Percentiles rank a stretch among this genome's conserved stretches.
These are phyloP conservation scores for Antrozous pallidus DNA, from an alignment of 2,797 vertebrate genomes.

Conservation along the genomic window DNA sequence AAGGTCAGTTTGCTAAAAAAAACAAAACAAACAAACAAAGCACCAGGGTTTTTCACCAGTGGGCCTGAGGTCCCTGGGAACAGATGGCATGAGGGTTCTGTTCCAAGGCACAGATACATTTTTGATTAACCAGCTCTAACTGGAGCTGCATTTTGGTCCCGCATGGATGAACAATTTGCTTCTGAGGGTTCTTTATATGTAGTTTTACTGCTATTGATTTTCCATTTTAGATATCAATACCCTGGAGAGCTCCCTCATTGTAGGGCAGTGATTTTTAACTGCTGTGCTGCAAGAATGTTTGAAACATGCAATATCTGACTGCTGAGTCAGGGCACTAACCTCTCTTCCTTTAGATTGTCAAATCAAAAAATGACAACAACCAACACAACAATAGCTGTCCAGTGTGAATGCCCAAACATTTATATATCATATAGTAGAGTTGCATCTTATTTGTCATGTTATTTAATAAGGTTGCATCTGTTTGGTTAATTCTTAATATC, in stretches of 20 bases:
- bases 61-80: background rate
- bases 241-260: conserved; percentile 56
- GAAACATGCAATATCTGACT: background rate
- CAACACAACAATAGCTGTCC: background rate
- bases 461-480: background rate
- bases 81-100: background rate
- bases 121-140: conserved; percentile 39
- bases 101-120: background rate
- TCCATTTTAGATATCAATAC: conserved; percentile 7
- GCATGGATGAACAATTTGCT: conserved; percentile 52
- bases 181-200: conserved; percentile 48
- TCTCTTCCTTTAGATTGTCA: background rate
- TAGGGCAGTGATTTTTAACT: background rate
- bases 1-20: background rate
- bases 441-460: background rate
- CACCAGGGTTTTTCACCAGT: background rate
- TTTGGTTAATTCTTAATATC: background rate
- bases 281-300: background rate
- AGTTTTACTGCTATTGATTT: conserved; percentile 55
- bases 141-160: background rate
- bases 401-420: background rate
- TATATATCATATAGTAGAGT: background rate
- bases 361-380: background rate
- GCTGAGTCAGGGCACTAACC: background rate
- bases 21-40: background rate